phyloP scores from a whole-genome alignment of 1,140 invertebrate species.

The Helicoverpa zea region DNA sequence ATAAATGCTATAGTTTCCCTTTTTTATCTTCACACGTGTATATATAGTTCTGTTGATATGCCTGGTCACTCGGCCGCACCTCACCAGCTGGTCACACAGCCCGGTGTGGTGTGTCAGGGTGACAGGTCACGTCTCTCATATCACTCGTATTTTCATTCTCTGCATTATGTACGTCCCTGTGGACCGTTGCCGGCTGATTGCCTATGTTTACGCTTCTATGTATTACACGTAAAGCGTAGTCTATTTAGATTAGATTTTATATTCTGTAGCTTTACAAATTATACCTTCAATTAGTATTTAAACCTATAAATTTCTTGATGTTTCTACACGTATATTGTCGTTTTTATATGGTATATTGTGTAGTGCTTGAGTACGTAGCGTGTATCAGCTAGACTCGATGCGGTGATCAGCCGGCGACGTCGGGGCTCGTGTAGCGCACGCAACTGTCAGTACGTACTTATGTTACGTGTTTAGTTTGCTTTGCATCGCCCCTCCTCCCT shows the following conservation, averaged over 20 bases:
- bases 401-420: slow-evolving; percentile 14
- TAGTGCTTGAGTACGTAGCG: slow-evolving; percentile 28
- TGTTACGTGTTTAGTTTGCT: slow-evolving; percentile 61
- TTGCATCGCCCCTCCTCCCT: slow-evolving; percentile 63
- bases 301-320: background rate
- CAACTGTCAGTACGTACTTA: slow-evolving; percentile 51
- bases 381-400: background rate
- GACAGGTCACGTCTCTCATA: slow-evolving; percentile 6
- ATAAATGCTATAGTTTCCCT: slow-evolving; percentile 4
- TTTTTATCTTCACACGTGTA: slow-evolving; percentile 23
- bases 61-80: too few species aligned
- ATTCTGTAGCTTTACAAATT: slow-evolving; percentile 8
- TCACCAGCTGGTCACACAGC: background rate
- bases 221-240: slow-evolving; percentile 32
- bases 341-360: slow-evolving; percentile 18
- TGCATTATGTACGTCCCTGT: slow-evolving; percentile 35
- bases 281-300: background rate
- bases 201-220: slow-evolving; percentile 20
- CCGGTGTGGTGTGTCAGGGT: too few species aligned
- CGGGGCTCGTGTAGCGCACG: slow-evolving; percentile 54
- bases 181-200: slow-evolving; percentile 36
- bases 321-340: background rate
- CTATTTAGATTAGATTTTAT: slow-evolving; percentile 37
- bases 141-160: slow-evolving; percentile 37
- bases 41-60: background rate